phyloP scores from a whole-genome alignment of 2,888 invertebrate genomes.

The Ametastegia equiseti region DNA sequence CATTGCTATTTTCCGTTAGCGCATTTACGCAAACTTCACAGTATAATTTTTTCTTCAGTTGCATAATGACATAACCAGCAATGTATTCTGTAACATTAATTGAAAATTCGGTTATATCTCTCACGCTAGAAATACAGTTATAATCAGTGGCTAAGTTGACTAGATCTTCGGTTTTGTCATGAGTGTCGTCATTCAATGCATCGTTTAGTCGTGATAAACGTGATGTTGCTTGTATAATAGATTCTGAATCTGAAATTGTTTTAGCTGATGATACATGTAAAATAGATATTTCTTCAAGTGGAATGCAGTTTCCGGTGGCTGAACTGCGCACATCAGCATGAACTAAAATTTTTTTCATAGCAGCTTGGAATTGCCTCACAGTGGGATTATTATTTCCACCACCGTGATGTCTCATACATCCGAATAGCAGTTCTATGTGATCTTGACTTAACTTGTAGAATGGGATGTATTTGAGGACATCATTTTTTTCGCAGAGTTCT shows the following conservation, averaged over 20 bases:
- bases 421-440: constrained; percentile 52
- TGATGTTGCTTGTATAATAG: constrained; percentile 35
- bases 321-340: constrained; percentile 43
- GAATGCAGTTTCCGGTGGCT: constrained; percentile 54
- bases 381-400: constrained; percentile 53
- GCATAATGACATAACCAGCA: constrained; percentile 51
- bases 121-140: constrained; percentile 25
- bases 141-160: constrained; percentile 14
- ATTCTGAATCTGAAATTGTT: constrained; percentile 34
- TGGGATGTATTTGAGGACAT: constrained; percentile 47
- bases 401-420: constrained; percentile 44
- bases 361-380: constrained; percentile 47
- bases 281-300: constrained; percentile 54
- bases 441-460: constrained; percentile 50
- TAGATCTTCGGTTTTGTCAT: not conserved
- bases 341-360: constrained; percentile 47
- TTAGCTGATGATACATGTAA: constrained; percentile 46
- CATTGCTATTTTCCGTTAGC: constrained; percentile 33
- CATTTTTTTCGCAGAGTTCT: not conserved
- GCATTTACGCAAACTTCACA: constrained; percentile 51
- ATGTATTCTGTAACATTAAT: constrained; percentile 51
- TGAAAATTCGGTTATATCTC: constrained; percentile 44
- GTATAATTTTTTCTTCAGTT: constrained; percentile 46
- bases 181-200: constrained; percentile 23
- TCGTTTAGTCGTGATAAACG: constrained; percentile 29